Percentiles rank a stretch among this genome's conserved stretches.
These are phyloP conservation scores for Pseudomyrmex pallidus DNA, from an alignment of 1,140 invertebrate genomes.

Conservation along the genomic window DNA sequence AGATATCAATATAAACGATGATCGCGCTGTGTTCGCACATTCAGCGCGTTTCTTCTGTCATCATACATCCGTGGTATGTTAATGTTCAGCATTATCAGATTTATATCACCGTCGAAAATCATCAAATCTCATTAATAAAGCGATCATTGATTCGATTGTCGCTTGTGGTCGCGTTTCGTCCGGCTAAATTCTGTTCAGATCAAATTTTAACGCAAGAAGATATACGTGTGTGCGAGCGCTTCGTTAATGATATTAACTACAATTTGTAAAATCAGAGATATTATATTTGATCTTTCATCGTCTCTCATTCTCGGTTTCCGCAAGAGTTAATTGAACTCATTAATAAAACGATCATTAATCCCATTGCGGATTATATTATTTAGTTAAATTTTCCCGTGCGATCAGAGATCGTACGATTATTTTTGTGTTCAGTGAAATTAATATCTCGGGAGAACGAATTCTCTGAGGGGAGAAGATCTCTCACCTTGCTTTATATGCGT, in stretches of 20 bases:
- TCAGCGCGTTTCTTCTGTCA: too few relatives aligned
- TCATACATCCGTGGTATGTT: background rate
- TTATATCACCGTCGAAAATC: background rate
- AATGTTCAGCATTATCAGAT: constrained; percentile 12
- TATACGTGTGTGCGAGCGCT: background rate
- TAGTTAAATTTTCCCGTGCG: constrained; percentile 9
- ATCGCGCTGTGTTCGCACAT: too few relatives aligned
- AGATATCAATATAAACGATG: background rate
- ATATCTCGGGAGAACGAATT: constrained; percentile 21
- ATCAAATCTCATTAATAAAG: constrained; percentile 38
- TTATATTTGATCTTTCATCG: constrained; percentile 44
- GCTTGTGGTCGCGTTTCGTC: background rate
- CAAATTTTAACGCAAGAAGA: constrained; percentile 46
- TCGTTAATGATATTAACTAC: constrained; percentile 25
- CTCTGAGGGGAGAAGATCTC: too few relatives aligned
- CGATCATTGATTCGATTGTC: constrained; percentile 30
- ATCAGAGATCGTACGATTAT: constrained; percentile 13
- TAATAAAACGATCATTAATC: constrained; percentile 54
- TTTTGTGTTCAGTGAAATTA: constrained; percentile 41
- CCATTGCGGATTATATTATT: constrained; percentile 34
- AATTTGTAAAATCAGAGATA: constrained; percentile 42
- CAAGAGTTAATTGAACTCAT: constrained; percentile 13
- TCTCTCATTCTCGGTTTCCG: constrained; percentile 17
- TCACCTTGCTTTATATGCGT: too few relatives aligned
- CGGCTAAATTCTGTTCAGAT: constrained; percentile 24